A percentile compares a stretch with the other conserved stretches of the same genome.
phyloP scores from a whole-genome alignment of 2,888 invertebrate species.

The Hemistola chrysoprasaria region DNA sequence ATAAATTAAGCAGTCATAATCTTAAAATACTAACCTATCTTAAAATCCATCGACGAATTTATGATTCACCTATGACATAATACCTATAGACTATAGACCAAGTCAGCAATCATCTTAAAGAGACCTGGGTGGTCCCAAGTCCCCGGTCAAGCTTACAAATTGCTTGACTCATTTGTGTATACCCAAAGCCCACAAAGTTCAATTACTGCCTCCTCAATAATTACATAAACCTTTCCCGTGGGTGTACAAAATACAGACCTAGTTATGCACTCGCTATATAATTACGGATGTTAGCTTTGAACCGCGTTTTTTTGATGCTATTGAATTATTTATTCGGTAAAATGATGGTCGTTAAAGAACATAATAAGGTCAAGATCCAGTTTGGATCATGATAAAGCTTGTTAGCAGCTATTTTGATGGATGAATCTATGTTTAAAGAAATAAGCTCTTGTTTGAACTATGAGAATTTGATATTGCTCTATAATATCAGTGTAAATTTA shows the following conservation, averaged over 20 bases:
- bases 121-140: slow-evolving; percentile 56
- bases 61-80: too few species aligned
- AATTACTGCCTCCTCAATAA: slow-evolving; percentile 61
- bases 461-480: slow-evolving; percentile 24
- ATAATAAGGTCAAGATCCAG: slow-evolving; percentile 48
- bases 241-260: slow-evolving; percentile 31
- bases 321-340: slow-evolving; percentile 52
- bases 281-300: slow-evolving; percentile 52
- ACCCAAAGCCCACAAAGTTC: slow-evolving; percentile 50
- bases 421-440: slow-evolving; percentile 28
- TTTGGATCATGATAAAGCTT: slow-evolving; percentile 45
- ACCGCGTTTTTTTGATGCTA: slow-evolving; percentile 46
- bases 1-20: too few species aligned
- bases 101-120: slow-evolving; percentile 29
- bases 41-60: too few species aligned
- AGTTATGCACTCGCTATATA: slow-evolving; percentile 43
- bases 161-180: slow-evolving; percentile 51
- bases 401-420: slow-evolving; percentile 31
- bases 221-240: slow-evolving; percentile 59
- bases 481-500: slow-evolving; percentile 20
- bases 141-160: slow-evolving; percentile 53
- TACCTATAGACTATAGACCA: not conserved
- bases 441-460: slow-evolving; percentile 28
- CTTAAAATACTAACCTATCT: too few species aligned
- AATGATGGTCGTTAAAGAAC: slow-evolving; percentile 44